Conservation (phyloP, 2,797 vertebrate species). For the Helarctos malayanus region DNA sequence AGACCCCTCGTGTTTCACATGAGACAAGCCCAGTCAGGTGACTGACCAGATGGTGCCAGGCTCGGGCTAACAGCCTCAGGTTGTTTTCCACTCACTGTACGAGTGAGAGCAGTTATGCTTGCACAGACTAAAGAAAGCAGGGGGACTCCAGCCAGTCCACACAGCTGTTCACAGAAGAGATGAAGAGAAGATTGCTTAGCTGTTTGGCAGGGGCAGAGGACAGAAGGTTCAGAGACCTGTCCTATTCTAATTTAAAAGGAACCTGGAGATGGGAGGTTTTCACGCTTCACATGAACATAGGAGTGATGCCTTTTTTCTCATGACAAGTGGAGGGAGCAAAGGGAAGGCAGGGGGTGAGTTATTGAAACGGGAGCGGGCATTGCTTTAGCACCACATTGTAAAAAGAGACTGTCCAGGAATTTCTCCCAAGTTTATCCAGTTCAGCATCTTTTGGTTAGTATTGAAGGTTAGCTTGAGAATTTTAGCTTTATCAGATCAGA, state of each 20-base stretch:
- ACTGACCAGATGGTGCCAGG: background rate
- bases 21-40: background rate
- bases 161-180: background rate
- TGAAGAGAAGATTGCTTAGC: background rate
- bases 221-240: too few relatives aligned
- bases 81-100: background rate
- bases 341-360: background rate
- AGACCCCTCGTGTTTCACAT: background rate
- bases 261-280: slow-evolving; percentile 18
- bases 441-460: background rate
- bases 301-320: background rate
- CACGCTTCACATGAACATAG: background rate
- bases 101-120: background rate
- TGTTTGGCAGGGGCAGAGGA: background rate
- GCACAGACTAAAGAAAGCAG: background rate
- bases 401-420: background rate
- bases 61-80: background rate
- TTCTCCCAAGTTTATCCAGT: background rate
- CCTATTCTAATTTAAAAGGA: slow-evolving; percentile 31
- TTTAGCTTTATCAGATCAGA: background rate
- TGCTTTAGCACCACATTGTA: background rate
- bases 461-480: background rate
- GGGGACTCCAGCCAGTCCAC: background rate
- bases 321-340: slow-evolving; percentile 27
- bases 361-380: background rate